Base-by-base conservation (phyloP, 2,113 vertebrate species). In the Chaetorhynchus papuensis region DNA sequence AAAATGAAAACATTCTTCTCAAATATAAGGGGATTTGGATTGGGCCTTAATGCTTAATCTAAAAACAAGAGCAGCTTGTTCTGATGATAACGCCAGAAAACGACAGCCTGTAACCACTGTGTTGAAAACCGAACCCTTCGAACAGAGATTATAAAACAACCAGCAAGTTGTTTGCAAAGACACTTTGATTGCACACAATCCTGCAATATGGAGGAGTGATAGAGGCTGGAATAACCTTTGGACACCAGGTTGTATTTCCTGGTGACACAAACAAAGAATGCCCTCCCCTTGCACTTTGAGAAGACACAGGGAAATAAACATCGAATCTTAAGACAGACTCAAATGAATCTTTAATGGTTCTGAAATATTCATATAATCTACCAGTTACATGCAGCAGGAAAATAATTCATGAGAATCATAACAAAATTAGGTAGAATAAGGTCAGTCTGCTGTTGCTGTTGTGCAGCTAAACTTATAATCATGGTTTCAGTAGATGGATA, bases 21-120 rank as follows among this genome's bases (percentile, higher is more conserved):
- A 74, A 70, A 42, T 70, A 44, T 20, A 63, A 93, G 35, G 79
- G 24, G 95, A 94, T 96, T 97, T 96, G 81, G 87, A 76, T 28
- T 30, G 70, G 50, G 66, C 83, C 81, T 89, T 79, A 72, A 72
- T 7, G 15, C 82, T 72, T 93, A 85, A 95, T 77, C 93, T 90
- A 41, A 47, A 87, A 94, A 85, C 96, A 96, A 90, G 77, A 91
- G 94, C 81, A 80, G 78, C 81, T 80, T 97, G 91, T 96, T 94
- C 57, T 15, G 30, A 12, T 11, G 77, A 13, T 30, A 91, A 69
- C 4, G 0, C 87, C 77, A 41, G 19, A 15, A 41, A 93, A 21
- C 2, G 2, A 21, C 22, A 66, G 83, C 57, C 81, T 85, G 87
- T 15, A 30, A 49, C 56, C 35, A 17, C 64, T 4, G 8, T 4